Evolutionary conservation across 92 coral and sea anemone species (phyloP), one percentile per base, ranked within the genome.

Genomic region (Actinostola sp.): DNA sequence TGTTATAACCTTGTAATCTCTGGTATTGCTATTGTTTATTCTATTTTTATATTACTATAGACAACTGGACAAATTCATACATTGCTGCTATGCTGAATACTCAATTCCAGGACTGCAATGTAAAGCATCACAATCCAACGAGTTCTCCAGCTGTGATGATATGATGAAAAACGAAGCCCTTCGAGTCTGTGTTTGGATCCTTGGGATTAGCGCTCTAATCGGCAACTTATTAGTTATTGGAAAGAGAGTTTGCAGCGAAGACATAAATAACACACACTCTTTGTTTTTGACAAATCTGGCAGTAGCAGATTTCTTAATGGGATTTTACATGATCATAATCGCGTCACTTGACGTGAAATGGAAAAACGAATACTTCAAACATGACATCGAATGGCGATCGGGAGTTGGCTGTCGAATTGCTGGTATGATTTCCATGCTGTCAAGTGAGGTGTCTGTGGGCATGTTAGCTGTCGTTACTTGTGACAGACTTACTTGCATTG

Each of bases 361-460:
- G 90, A 56, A 77, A 62, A 88, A 88, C 8, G 88, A 75, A 52
- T 89, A 89, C 46, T 85, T 76, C 73, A 62, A 75, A 29, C 82
- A 88, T 39, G 87, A 88, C 63, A 69, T 88, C 10, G 36, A 62
- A 2, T 88, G 93, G 93, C 44, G 93, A 12, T 57, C 70, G 13
- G 72, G 89, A 20, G 30, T 28, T 24, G 48, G 59, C 11, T 88
- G 93, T 61, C n/a, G n/a, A n/a, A n/a, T n/a, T n/a, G n/a, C n/a
- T n/a, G n/a, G n/a, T n/a, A n/a, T n/a, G n/a, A n/a, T n/a, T n/a
- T 85, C 93, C 16, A 80, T 76, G 57, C 75, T 84, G 10, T 88
- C 93, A 0, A 80, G 86, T 34, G 93, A 84, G 44, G 83, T 84
- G 17, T 88, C 93, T 16, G 93, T 88, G 17, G 46, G 79, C 21